These are phyloP conservation scores for Neria commutata DNA, from an alignment of 2,888 invertebrate genomes.

Conservation along the genomic window DNA sequence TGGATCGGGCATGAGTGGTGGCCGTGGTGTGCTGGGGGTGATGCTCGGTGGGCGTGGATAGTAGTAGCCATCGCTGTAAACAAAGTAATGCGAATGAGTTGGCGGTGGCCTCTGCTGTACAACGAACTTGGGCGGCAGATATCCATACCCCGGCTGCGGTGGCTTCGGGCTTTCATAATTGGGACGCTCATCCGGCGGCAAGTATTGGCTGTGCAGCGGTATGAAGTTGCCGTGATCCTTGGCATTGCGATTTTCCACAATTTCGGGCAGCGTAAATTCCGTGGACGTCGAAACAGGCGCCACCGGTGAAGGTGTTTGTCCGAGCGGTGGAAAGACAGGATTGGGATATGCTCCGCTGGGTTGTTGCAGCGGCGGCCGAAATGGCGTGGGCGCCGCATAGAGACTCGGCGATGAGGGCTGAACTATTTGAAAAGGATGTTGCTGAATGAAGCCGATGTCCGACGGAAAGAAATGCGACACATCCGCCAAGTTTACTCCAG, in stretches of 20 bases:
- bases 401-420: conserved; percentile 30
- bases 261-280: conserved; percentile 54
- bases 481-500: conserved; percentile 34
- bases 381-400: conserved; percentile 37
- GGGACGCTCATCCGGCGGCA: conserved; percentile 51
- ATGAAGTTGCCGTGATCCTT: conserved; percentile 47
- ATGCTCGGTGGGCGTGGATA: conserved; percentile 38
- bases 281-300: conserved; percentile 39
- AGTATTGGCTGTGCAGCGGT: conserved; percentile 49
- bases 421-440: conserved; percentile 34
- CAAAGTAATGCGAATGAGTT: conserved; percentile 20
- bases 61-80: conserved; percentile 41
- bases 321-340: conserved; percentile 12
- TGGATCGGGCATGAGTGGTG: no score
- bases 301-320: conserved; percentile 42
- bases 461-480: conserved; percentile 49
- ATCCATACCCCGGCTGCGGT: conserved; percentile 36
- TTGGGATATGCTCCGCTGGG: conserved; percentile 17
- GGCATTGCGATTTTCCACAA: conserved; percentile 53
- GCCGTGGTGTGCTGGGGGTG: conserved; percentile 34
- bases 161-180: conserved; percentile 47
- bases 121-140: not conserved
- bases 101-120: conserved; percentile 36
- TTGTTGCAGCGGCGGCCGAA: conserved; percentile 14
- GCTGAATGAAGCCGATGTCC: conserved; percentile 40